These are phyloP conservation scores for Thymelicus sylvestris DNA, from an alignment of 2,888 invertebrate species.

Conservation along the genomic window DNA sequence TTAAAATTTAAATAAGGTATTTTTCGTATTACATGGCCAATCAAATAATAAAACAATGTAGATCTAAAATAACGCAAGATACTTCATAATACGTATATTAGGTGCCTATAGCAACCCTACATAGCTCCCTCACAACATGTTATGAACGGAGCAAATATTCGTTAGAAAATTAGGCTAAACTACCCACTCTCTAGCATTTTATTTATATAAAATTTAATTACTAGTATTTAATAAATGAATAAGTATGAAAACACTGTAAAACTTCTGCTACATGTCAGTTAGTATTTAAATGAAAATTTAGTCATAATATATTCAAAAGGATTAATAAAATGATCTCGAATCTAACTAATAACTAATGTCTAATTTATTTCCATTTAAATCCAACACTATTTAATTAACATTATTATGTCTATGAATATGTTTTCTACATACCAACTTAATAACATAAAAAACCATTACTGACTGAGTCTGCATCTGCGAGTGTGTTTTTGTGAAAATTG, in stretches of 20 bases:
- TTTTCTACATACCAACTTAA: constrained; percentile 8
- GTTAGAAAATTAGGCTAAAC: background rate
- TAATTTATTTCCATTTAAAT: constrained; percentile 5
- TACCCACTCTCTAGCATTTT: background rate
- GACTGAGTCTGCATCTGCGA: constrained; percentile 11
- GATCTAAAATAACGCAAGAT: background rate
- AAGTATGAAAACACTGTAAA: background rate
- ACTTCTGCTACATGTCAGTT: background rate
- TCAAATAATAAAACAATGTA: background rate
- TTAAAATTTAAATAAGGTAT: too few species aligned
- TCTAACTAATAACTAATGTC: background rate
- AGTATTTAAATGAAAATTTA: background rate
- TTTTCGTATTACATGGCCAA: too few species aligned
- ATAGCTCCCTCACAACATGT: background rate
- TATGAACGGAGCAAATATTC: background rate
- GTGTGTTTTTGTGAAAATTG: constrained; percentile 5
- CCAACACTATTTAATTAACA: background rate
- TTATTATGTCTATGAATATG: constrained; percentile 1
- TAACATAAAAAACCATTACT: constrained; percentile 5
- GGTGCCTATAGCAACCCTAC: background rate
- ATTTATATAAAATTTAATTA: background rate
- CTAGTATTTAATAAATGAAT: background rate
- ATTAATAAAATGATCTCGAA: background rate
- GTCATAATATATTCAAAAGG: background rate
- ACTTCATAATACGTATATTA: background rate